A percentile compares a stretch with the other conserved stretches of the same genome.
Conservation (phyloP, 2,113 vertebrate species). For the Neolamprologus hecqui region DNA sequence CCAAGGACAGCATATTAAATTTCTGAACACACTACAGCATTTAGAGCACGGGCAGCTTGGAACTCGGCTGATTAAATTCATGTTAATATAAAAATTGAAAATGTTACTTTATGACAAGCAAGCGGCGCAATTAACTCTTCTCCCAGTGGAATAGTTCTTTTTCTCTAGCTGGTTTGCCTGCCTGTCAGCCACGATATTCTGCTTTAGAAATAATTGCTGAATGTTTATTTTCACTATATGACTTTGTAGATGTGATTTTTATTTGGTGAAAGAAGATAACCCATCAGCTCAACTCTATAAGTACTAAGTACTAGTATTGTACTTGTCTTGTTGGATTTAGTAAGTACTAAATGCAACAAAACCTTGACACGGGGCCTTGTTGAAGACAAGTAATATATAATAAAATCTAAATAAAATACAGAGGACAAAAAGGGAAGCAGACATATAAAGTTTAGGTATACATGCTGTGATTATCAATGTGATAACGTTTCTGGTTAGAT, state of each 20-base stretch:
- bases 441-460: not conserved
- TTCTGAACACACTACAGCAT: not conserved
- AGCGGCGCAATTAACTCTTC: not conserved
- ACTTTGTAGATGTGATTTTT: not conserved
- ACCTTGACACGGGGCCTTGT: not conserved
- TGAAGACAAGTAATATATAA: not conserved
- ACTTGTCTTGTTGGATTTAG: not conserved
- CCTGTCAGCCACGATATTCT: not conserved
- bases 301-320: not conserved
- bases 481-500: not conserved
- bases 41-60: not conserved
- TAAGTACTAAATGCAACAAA: not conserved
- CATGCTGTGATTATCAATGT: not conserved
- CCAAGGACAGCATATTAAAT: not conserved
- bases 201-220: not conserved
- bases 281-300: not conserved
- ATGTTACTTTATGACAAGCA: not conserved
- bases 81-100: not conserved
- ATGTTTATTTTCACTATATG: not conserved
- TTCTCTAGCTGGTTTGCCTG: not conserved
- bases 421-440: not conserved
- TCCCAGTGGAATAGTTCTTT: not conserved
- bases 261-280: not conserved
- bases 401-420: not conserved
- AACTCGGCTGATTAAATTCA: not conserved